Conservation (phyloP, 2,888 invertebrate species). For the Andrena trimmerana region DNA sequence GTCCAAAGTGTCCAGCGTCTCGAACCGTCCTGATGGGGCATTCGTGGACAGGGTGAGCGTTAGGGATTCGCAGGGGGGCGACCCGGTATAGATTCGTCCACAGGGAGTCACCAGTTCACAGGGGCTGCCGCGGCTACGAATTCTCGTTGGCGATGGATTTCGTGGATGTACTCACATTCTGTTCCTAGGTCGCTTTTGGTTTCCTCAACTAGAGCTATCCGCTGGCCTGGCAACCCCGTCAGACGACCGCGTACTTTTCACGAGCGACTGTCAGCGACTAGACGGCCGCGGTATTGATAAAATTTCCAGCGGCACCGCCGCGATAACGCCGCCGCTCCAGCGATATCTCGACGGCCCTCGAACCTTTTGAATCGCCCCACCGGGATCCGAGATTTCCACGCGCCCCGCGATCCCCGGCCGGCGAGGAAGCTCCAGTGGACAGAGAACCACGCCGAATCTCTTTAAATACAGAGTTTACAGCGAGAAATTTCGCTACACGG, state of each 20-base stretch:
- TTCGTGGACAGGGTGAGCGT: not conserved
- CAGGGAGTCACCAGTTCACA: slow-evolving; percentile 15
- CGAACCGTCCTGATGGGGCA: not conserved
- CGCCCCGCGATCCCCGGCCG: too few relatives aligned
- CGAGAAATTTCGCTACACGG: not conserved
- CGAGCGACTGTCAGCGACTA: slow-evolving; percentile 79
- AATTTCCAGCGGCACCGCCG: slow-evolving; percentile 78
- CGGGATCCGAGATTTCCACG: not conserved
- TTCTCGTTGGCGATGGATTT: not conserved
- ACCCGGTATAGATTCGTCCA: slow-evolving; percentile 27
- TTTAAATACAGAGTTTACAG: too few relatives aligned
- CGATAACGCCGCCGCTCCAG: slow-evolving; percentile 70
- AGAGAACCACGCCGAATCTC: not conserved
- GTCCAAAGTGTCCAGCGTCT: not conserved
- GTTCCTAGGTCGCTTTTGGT: slow-evolving; percentile 52
- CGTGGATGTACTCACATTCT: slow-evolving; percentile 66
- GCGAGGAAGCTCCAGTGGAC: too few relatives aligned
- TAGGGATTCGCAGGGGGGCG: slow-evolving; percentile 5
- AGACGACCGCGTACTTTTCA: slow-evolving; percentile 73
- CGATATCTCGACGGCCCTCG: slow-evolving; percentile 69
- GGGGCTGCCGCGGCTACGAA: not conserved
- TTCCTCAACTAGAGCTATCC: slow-evolving; percentile 59
- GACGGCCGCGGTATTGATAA: slow-evolving; percentile 82
- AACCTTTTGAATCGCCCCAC: slow-evolving; percentile 44
- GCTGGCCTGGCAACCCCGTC: slow-evolving; percentile 59